Evolutionary conservation across 2,113 vertebrate species (phyloP).

Genomic region (Redunca redunca): DNA sequence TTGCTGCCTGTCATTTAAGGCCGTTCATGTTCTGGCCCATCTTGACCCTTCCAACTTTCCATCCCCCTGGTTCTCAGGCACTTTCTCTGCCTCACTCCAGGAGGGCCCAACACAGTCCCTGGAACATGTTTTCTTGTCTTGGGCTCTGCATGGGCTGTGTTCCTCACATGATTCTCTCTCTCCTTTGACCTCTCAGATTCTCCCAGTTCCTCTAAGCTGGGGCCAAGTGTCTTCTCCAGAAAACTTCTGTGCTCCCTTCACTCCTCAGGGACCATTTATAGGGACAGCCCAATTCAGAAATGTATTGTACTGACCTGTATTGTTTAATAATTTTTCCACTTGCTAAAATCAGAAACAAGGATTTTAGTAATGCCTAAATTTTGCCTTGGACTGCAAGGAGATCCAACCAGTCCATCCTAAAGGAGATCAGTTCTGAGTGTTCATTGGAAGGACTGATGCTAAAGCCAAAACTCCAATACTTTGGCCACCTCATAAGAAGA

Average conservation of each 20-base stretch:
- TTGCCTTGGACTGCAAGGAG: neutral
- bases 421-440: no score
- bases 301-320: neutral
- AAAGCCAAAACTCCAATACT: no score
- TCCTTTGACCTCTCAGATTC: neutral
- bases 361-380: neutral
- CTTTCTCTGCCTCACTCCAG: neutral
- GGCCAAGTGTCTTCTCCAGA: neutral
- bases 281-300: neutral
- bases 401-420: no score
- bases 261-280: neutral
- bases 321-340: neutral
- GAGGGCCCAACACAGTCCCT: neutral
- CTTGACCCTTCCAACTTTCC: neutral
- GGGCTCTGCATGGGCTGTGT: neutral
- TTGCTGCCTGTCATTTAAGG: neutral
- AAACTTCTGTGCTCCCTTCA: neutral
- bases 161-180: neutral
- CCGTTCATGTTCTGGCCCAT: accelerated
- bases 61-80: accelerated
- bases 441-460: no score
- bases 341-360: neutral
- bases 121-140: neutral
- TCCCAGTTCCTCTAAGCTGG: neutral
- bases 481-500: no score